Percentiles rank a stretch among this genome's conserved stretches.
phyloP scores from a whole-genome alignment of 2,797 vertebrate genomes.

The Siniperca scherzeri region DNA sequence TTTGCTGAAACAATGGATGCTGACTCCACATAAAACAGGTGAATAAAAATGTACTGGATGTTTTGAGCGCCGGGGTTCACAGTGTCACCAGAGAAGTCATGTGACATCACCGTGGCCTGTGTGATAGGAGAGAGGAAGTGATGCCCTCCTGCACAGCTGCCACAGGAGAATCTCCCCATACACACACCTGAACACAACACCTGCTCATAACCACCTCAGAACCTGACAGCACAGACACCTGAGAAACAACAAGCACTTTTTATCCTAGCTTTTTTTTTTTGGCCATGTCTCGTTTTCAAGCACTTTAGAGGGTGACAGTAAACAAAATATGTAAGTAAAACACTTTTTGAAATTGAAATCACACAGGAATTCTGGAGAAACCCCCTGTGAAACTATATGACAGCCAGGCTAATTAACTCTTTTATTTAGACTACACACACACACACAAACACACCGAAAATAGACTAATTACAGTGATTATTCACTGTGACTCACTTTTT shows the following conservation, averaged over 20 bases:
- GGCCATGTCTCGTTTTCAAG: neutral
- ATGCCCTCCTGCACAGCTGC: neutral
- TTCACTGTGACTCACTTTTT: slow-evolving; percentile 34
- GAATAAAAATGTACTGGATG: too few species aligned
- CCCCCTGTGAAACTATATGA: slow-evolving; percentile 26
- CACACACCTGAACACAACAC: slow-evolving; percentile 9
- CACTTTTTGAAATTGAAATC: neutral
- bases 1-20: too few species aligned
- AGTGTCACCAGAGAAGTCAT: neutral
- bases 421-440: slow-evolving; percentile 20
- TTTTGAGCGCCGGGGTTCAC: too few species aligned
- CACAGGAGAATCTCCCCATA: neutral
- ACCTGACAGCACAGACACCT: neutral
- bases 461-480: slow-evolving; percentile 44
- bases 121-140: neutral
- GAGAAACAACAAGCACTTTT: neutral
- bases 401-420: slow-evolving; percentile 34
- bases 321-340: neutral
- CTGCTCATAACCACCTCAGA: neutral
- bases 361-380: slow-evolving; percentile 11
- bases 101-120: neutral
- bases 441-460: slow-evolving; percentile 22
- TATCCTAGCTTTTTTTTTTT: neutral
- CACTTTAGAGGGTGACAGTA: neutral
- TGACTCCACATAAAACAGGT: too few species aligned